A percentile compares a stretch with the other conserved stretches of the same genome.
phyloP scores from a whole-genome alignment of 2,113 vertebrate species.

The Neogobius melanostomus region DNA sequence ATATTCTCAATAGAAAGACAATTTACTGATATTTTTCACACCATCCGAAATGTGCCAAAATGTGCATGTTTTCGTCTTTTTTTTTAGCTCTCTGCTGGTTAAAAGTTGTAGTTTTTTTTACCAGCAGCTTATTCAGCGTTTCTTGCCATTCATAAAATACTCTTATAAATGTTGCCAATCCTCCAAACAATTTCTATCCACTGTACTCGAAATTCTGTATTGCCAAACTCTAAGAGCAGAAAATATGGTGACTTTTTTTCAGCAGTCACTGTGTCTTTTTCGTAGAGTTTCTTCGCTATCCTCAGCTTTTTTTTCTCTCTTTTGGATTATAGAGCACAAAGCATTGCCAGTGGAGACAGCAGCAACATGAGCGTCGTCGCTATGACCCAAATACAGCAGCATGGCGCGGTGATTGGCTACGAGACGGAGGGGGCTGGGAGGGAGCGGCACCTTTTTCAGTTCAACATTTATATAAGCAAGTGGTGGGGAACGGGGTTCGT shows the following conservation, averaged over 20 bases:
- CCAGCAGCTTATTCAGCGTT: too few relatives aligned
- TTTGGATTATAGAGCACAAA: conserved; percentile 68
- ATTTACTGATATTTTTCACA: too few relatives aligned
- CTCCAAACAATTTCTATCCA: too few relatives aligned
- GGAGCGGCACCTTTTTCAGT: conserved; percentile 68
- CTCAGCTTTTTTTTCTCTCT: conserved; percentile 47
- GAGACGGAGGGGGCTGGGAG: conserved; percentile 41
- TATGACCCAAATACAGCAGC: conserved; percentile 78
- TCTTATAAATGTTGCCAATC: too few relatives aligned
- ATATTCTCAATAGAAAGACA: too few relatives aligned
- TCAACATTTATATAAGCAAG: conserved; percentile 67
- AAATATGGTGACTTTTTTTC: conserved; percentile 1
- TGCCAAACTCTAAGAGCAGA: conserved; percentile 3
- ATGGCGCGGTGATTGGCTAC: conserved; percentile 66
- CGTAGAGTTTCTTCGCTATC: conserved; percentile 24
- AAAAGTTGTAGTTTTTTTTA: too few relatives aligned
- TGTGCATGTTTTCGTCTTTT: too few relatives aligned
- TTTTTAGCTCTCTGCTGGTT: too few relatives aligned
- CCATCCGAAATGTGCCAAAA: too few relatives aligned
- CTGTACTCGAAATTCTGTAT: not conserved
- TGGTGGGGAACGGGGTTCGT: conserved; percentile 1
- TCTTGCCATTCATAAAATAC: too few relatives aligned
- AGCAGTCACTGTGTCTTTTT: too few relatives aligned
- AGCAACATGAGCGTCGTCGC: conserved; percentile 68
- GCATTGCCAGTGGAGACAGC: conserved; percentile 68